phyloP scores from a whole-genome alignment of 2,888 invertebrate genomes.

The Sturmia bella region DNA sequence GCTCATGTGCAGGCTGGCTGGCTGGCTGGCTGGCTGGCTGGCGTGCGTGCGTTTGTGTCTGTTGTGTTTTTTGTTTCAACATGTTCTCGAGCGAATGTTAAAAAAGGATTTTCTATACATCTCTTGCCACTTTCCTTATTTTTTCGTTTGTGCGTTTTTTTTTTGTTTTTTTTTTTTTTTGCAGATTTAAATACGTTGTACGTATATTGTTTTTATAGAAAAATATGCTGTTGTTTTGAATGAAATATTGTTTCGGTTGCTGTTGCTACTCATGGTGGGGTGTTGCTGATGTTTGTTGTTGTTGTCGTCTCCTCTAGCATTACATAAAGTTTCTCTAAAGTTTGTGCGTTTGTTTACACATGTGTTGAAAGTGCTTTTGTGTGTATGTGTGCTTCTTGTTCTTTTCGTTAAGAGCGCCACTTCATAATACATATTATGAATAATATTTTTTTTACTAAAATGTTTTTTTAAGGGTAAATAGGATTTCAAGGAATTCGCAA shows the following conservation, averaged over 20 bases:
- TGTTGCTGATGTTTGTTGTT: no score
- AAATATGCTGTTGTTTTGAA: conserved; percentile 37
- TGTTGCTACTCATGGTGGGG: conserved; percentile 28
- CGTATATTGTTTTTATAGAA: conserved; percentile 30
- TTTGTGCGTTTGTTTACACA: conserved; percentile 10
- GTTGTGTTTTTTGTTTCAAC: conserved; percentile 35
- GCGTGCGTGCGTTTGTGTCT: conserved; percentile 1
- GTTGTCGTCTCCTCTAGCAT: conserved; percentile 28
- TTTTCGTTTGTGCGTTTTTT: neutral
- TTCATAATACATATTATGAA: conserved; percentile 59
- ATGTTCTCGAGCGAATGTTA: conserved; percentile 55
- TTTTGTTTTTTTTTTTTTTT: conserved; percentile 1
- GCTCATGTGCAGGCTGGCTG: neutral
- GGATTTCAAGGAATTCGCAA: conserved; percentile 40
- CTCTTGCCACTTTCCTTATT: conserved; percentile 28
- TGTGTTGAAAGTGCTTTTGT: neutral
- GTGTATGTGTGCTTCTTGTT: conserved; percentile 1
- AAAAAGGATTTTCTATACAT: conserved; percentile 57
- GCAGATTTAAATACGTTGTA: neutral
- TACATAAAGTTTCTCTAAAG: conserved; percentile 19
- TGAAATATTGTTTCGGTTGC: conserved; percentile 59
- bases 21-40: neutral
- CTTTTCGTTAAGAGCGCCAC: conserved; percentile 56
- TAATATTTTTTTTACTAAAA: conserved; percentile 43
- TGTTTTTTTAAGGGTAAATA: conserved; percentile 31